Evolutionary conservation across 2,797 vertebrate species (phyloP).

Genomic region (Premnoplex brunnescens): DNA sequence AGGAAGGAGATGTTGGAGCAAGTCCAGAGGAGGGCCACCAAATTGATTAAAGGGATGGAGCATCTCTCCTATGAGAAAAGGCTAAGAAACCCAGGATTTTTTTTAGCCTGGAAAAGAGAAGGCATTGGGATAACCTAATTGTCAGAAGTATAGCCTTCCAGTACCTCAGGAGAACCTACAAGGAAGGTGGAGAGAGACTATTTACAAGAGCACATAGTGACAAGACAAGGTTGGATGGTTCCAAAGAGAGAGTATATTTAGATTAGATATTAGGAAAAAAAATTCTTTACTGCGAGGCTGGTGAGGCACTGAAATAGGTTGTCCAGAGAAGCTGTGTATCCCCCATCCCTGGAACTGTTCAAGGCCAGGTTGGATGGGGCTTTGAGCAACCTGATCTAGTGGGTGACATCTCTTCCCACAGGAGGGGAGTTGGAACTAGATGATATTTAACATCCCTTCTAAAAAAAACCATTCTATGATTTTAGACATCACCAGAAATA

Average conservation of each 20-base stretch:
- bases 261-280: not conserved
- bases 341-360: not conserved
- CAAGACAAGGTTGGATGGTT: not conserved
- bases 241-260: not conserved
- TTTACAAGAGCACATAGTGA: not conserved
- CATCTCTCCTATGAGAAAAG: not conserved
- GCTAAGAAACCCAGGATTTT: not conserved
- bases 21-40: not conserved
- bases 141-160: not conserved
- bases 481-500: not conserved
- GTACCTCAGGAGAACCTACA: not conserved
- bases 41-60: not conserved
- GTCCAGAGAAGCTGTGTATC: not conserved
- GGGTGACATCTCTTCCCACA: not conserved
- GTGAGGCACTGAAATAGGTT: not conserved
- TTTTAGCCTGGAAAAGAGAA: not conserved
- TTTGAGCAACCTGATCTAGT: not conserved
- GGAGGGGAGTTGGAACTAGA: accelerated
- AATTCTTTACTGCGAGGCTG: not conserved
- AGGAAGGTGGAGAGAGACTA: not conserved
- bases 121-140: not conserved
- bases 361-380: not conserved
- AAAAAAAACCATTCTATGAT: not conserved
- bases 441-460: not conserved
- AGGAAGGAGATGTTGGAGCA: not conserved